phyloP scores from a whole-genome alignment of 2,113 vertebrate genomes.

The Lichenostomus cassidix region DNA sequence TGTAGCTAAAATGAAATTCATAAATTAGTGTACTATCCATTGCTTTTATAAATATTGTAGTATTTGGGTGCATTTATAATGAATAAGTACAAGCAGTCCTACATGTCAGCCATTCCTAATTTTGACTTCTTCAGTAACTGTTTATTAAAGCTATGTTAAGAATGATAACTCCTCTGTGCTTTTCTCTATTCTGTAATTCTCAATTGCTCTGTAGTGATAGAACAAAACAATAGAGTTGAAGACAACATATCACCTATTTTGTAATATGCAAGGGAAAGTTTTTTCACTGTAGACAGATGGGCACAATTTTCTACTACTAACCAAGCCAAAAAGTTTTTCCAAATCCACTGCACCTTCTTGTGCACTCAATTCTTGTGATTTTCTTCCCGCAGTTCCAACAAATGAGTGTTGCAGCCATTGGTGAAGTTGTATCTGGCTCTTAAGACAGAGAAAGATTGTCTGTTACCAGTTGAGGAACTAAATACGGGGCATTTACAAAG shows the following conservation, averaged over 20 bases:
- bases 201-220: background rate
- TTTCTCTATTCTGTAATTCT: background rate
- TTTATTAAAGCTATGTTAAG: background rate
- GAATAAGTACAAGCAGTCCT: background rate
- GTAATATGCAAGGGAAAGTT: background rate
- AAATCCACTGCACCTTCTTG: background rate
- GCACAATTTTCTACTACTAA: background rate
- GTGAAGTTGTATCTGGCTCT: background rate
- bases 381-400: background rate
- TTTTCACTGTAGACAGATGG: background rate
- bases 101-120: background rate
- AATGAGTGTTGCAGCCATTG: background rate
- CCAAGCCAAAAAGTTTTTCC: background rate
- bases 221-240: background rate
- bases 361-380: background rate
- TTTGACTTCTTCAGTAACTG: background rate
- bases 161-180: background rate
- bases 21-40: background rate
- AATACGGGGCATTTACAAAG: background rate
- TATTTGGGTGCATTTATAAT: background rate
- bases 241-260: background rate
- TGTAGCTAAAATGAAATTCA: background rate
- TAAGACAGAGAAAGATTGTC: background rate
- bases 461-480: background rate
- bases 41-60: background rate